phyloP scores from a whole-genome alignment of 92 coral and sea anemone species.

The Metridium senile region DNA sequence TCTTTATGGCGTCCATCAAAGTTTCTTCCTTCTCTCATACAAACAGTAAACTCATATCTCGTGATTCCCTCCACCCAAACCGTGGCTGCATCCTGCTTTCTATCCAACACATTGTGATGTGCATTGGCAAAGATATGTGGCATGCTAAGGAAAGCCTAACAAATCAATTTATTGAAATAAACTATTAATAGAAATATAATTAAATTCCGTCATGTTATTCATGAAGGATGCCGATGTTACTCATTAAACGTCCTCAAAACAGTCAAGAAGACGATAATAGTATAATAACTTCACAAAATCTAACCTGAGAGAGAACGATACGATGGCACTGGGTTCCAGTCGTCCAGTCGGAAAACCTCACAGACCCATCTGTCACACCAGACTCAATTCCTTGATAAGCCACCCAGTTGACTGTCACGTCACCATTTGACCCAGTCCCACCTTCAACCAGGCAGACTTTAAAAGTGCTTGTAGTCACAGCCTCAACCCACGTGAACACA shows the following conservation, averaged over 20 bases:
- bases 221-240: too few species aligned
- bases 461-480: slow-evolving; percentile 4
- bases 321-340: slow-evolving; percentile 21
- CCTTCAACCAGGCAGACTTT: slow-evolving; percentile 20
- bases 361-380: neutral
- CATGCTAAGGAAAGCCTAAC: neutral
- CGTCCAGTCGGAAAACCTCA: slow-evolving; percentile 21
- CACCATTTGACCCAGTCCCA: slow-evolving; percentile 18
- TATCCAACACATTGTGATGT: slow-evolving; percentile 18
- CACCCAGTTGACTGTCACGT: slow-evolving; percentile 17
- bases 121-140: slow-evolving; percentile 13
- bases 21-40: slow-evolving; percentile 11
- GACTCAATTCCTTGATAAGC: slow-evolving; percentile 23
- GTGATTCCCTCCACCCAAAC: slow-evolving; percentile 21
- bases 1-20: slow-evolving; percentile 25
- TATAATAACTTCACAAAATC: too few species aligned
- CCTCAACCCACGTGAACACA: slow-evolving; percentile 24
- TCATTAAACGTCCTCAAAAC: too few species aligned
- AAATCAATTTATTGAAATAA: neutral
- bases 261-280: too few species aligned
- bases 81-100: slow-evolving; percentile 23
- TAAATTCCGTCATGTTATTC: too few species aligned
- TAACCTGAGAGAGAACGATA: slow-evolving; percentile 1
- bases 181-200: neutral
- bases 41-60: slow-evolving; percentile 10